Conservation (phyloP, 2,797 vertebrate genomes). For the Mus minutoides region DNA sequence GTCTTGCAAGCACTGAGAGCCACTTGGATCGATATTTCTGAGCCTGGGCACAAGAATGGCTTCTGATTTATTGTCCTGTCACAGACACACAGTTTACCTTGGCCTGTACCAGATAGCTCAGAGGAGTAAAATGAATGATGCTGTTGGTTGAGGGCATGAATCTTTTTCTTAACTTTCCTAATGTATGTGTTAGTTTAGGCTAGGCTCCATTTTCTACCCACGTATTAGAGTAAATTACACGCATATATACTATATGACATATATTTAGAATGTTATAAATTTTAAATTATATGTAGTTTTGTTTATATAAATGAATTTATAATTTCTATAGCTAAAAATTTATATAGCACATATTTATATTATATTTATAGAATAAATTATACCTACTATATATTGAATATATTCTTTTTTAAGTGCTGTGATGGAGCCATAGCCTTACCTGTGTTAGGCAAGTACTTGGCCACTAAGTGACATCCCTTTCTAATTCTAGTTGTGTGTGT, state of each 20-base stretch:
- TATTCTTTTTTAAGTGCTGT: not conserved
- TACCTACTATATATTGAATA: not conserved
- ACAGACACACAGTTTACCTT: not conserved
- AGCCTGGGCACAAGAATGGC: not conserved
- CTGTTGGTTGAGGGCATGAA: constrained; percentile 23
- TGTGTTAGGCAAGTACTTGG: not conserved
- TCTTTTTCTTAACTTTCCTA: constrained; percentile 46
- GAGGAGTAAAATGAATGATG: not conserved
- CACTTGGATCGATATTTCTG: constrained; percentile 12
- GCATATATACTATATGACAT: not conserved
- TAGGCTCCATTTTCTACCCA: not conserved
- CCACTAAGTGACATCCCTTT: not conserved
- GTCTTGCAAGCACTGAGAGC: constrained; percentile 23
- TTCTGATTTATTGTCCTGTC: constrained; percentile 41
- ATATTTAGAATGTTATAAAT: not conserved
- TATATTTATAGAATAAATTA: not conserved
- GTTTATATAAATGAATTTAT: not conserved
- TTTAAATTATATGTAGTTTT: not conserved
- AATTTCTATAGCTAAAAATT: not conserved
- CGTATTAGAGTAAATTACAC: constrained; percentile 13
- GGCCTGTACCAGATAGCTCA: not conserved
- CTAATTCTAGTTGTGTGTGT: not conserved
- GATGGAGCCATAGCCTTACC: not conserved
- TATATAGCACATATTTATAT: not conserved
- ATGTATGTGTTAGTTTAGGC: too few relatives aligned